Base-by-base conservation (phyloP, 1,140 invertebrate species). In the Euglossa dilemma region DNA sequence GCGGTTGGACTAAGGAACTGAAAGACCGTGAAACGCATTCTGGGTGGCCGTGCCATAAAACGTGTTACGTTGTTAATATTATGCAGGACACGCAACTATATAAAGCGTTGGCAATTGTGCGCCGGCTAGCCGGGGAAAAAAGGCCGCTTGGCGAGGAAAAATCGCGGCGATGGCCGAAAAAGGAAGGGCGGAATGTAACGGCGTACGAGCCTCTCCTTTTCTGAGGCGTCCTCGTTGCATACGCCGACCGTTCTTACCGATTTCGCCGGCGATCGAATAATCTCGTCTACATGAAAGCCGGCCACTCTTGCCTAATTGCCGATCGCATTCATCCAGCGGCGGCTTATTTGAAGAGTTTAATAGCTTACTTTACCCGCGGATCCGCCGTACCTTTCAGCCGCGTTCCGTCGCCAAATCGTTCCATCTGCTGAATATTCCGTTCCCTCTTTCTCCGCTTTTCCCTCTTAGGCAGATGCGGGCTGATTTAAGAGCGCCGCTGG, bases 21-120 rank as follows among this genome's bases (percentile, higher is more conserved):
- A 64, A 77, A 52, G 36, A n/a, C 52, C 28, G 69, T 59, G 66
- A 85, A 50, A 54, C 77, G 67, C 89, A 16, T 78, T 81, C 82
- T 91, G 90, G 89, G 89, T 91, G 90, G 90, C 63, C 89, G 73
- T 75, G 20, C 75, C 87, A 80, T 89, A 90, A 89, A 83, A 88
- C 87, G 83, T 74, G 79, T 89, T 90, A 82, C 80, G 72, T 88
- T 89, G 86, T 88, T 90, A 90, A 91, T 89, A 84, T 91, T 91
- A 91, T 91, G 89, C 90, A 69, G 87, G 86, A 70, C 85, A 74
- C 76, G 77, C 84, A 86, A 76, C 79, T 88, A 59, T 85, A 86
- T 79, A 57, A 86, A 82, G 45, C 72, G 80, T 72, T 79, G 80
- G 71, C 66, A 82, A 82, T 88, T 84, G 79, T 83, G 74, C 75